Base-by-base conservation (phyloP, 2,113 vertebrate species). In the Trichechus manatus region DNA sequence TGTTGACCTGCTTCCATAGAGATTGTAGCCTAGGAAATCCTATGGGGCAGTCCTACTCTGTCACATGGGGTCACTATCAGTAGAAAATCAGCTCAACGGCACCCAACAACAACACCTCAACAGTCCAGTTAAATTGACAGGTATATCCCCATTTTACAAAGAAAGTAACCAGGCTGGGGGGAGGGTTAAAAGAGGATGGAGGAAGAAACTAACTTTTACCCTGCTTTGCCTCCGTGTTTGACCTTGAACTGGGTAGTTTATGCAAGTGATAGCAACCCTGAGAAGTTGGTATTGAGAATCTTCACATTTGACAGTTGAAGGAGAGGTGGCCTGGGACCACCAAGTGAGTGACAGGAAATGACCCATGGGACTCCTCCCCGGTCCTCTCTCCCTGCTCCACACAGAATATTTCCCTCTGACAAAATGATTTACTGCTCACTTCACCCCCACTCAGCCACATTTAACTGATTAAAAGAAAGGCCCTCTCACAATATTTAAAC, bases 381-480 rank as follows among this genome's bases (percentile, higher is more conserved):
- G 44, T 5, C 47, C 86, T n/a, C 53, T 31, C 39, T 8, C 6
- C 6, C 14, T 0, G n/a, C 75, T 59, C 17, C 68, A 1, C 87
- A 68, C 66, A 19, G 64, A 64, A 2, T 0, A 39, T 29, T 50
- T 64, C 44, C 22, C 64, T 63, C 68, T 4, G 23, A 72, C 83
- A 61, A 7, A 42, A 50, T 36, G 79, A 93, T 47, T 74, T 42
- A 44, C 50, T 1, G 50, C 61, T 44, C 63, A 15, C 74, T 64
- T 59, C 86, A 23, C 33, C 80, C 94, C 81, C 53, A 56, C 78
- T 63, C 80, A 33, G n/a, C 81, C 64, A 19, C 77, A 1, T 22
- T 42, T 22, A 44, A 29, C 90, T 56, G 89, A 81, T 85, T 72
- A 86, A 88, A 88, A 72, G 87, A n/a, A 82, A 85, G 75, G 29